These are phyloP conservation scores for Nematostella vectensis DNA, from an alignment of 92 coral and sea anemone genomes.

Conservation along the genomic window DNA sequence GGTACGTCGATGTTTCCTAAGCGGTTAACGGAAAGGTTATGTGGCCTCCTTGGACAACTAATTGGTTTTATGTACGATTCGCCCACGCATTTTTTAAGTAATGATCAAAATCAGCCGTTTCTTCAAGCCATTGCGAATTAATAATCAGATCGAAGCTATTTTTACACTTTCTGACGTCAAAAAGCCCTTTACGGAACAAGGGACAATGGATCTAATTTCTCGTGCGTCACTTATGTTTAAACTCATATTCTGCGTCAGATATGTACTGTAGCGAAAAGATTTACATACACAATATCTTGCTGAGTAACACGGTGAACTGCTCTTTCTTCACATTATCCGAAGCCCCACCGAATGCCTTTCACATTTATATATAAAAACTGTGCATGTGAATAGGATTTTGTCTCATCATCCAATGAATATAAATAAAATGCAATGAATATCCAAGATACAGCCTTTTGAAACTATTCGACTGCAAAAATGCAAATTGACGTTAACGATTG, in stretches of 20 bases:
- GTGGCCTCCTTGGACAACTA: neutral
- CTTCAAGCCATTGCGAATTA: conserved; percentile 3
- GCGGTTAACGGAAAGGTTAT: conserved; percentile 16
- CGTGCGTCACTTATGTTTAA: neutral
- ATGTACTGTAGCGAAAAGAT: too few relatives aligned
- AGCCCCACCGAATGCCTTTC: too few relatives aligned
- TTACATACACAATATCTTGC: too few relatives aligned
- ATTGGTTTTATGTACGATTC: conserved; percentile 9
- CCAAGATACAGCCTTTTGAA: too few relatives aligned
- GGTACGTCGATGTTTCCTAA: neutral
- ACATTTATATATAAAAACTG: too few relatives aligned
- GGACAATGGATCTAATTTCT: neutral
- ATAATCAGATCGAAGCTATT: conserved; percentile 4
- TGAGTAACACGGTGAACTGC: too few relatives aligned
- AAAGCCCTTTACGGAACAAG: conserved; percentile 10
- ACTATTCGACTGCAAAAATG: too few relatives aligned
- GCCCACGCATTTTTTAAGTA: conserved; percentile 13
- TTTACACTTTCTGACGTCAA: conserved; percentile 28
- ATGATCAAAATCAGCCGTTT: conserved; percentile 10
- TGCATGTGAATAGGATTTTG: too few relatives aligned
- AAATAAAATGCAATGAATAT: too few relatives aligned
- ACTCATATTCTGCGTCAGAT: conserved; percentile 2
- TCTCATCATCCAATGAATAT: too few relatives aligned
- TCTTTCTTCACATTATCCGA: too few relatives aligned
- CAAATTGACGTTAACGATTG: too few relatives aligned